phyloP scores from a whole-genome alignment of 2,113 vertebrate species.

The Corythornis madagascariensis region DNA sequence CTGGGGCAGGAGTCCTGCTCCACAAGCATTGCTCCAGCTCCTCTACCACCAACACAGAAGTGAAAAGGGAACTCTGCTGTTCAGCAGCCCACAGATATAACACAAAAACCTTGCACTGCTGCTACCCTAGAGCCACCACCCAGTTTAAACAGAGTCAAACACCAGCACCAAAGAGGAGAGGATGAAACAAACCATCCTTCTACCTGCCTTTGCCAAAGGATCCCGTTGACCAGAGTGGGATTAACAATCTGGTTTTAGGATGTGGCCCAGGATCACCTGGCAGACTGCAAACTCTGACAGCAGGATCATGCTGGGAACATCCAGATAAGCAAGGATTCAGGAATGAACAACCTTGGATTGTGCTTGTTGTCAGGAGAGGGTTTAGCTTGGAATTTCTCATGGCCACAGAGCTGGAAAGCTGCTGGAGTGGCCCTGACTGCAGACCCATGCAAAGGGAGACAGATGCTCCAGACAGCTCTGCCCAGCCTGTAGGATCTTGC shows the following conservation, averaged over 20 bases:
- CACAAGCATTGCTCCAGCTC: neutral
- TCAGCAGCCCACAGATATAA: rapidly evolving
- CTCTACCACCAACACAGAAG: rapidly evolving
- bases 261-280: neutral
- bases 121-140: neutral
- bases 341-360: neutral
- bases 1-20: neutral
- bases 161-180: neutral
- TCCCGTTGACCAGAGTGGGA: neutral
- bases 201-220: neutral
- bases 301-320: neutral
- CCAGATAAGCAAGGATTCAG: neutral
- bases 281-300: neutral
- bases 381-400: neutral
- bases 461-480: neutral
- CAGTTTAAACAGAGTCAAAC: neutral
- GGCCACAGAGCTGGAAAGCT: neutral
- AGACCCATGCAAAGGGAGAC: neutral
- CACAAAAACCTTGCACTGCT: neutral
- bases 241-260: neutral
- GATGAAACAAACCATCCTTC: neutral
- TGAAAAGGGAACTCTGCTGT: neutral
- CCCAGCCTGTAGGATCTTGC: neutral
- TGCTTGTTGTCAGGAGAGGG: neutral
- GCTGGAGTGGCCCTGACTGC: neutral